Evolutionary conservation across 2,888 invertebrate species (phyloP), one percentile per base, ranked within the genome.

Genomic region (Brassicogethes aeneus): DNA sequence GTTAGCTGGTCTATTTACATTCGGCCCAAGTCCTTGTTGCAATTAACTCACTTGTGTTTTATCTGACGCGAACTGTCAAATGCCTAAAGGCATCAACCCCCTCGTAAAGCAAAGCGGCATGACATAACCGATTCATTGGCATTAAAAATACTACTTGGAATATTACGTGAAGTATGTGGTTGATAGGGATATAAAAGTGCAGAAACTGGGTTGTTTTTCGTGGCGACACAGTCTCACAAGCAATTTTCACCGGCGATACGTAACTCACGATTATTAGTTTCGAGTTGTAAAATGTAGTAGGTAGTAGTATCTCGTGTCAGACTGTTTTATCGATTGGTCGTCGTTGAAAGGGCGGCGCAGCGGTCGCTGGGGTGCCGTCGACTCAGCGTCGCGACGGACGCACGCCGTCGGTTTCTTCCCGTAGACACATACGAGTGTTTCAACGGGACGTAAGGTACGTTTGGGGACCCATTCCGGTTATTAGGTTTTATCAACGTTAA

Each of bases 311-410:
- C 50, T 52, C 48, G 54, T 51, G 53, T 53, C 56, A 56, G 56
- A 56, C 56, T 56, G 54, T 56, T 55, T 54, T 56, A 56, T 56
- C 56, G 56, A 56, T 55, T 56, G 52, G 56, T 7, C 5, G 5
- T 23, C 5, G 23, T 23, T 23, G 48, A n/a, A n/a, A 49, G 46
- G 50, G 51, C 52, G 55, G 50, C 55, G 55, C 50, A 52, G 53
- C 52, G 53, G 51, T 51, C 52, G 51, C 50, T 50, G 52, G 50
- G 49, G 51, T 52, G 51, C 53, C 53, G 51, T 23, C 5, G 5
- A 7, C 5, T 7, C 5, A 23, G 23, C 23, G 23, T 23, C 23
- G n/a, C n/a, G 23, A 10, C 23, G 23, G 23, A 10, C 23, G 23
- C 10, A 10, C 23, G 23, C 10, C 23, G 23, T 7, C n/a, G 23